Evolutionary conservation across 1,140 invertebrate genomes (phyloP), one percentile per base, ranked within the genome.

Genomic region (Anadara kagoshimensis): DNA sequence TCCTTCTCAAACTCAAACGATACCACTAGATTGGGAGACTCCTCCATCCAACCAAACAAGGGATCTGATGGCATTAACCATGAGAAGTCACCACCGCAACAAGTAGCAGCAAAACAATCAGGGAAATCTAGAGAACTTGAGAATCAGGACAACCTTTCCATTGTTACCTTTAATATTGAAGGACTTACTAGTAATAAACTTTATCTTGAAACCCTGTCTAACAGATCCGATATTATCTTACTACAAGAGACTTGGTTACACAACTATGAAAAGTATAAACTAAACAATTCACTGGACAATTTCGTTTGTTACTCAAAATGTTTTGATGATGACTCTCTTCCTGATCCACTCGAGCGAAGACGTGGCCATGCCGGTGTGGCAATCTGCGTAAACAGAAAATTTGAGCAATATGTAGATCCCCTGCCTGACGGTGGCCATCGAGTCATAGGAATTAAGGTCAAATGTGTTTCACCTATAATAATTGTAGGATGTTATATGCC

Each of bases 161-260:
- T 57, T 22, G 24, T 57, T 57, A 57, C 54, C 5, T 57, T 57
- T 57, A 57, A 57, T 16, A 57, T 57, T 26, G 54, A 57, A 57
- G 54, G n/a, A n/a, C n/a, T n/a, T n/a, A n/a, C n/a, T n/a, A n/a
- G n/a, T n/a, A n/a, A n/a, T n/a, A n/a, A n/a, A n/a, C n/a, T n/a
- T n/a, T n/a, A n/a, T n/a, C n/a, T n/a, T n/a, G n/a, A n/a, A n/a
- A n/a, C n/a, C n/a, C n/a, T n/a, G n/a, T n/a, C n/a, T n/a, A n/a
- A n/a, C n/a, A n/a, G n/a, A n/a, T n/a, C n/a, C n/a, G n/a, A 57
- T 57, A 57, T 57, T 24, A 57, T 57, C n/a, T 57, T 57, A 57
- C 24, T 57, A 24, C 54, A 57, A 57, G 54, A 57, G 18, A 22
- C n/a, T 5, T 57, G 54, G 54, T 16, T 57, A 24, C 24, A 57